Evolutionary conservation across 2,797 vertebrate genomes (phyloP), one percentile per base, ranked within the genome.

Genomic region (Tragopan temminckii): DNA sequence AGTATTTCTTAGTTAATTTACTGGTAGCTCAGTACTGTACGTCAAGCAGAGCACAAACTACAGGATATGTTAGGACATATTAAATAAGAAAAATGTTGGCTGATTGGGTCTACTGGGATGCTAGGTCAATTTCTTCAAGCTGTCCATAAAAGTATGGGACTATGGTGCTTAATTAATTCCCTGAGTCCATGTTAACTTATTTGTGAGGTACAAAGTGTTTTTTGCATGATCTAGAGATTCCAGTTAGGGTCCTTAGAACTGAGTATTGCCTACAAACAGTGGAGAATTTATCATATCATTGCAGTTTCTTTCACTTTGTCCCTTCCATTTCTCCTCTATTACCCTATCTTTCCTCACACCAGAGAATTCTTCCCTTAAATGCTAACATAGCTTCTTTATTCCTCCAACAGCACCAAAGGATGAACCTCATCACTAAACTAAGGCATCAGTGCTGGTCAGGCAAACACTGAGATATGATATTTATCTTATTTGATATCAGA

Each of bases 311-410:
- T 35, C 11, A n/a, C 17, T 81, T 84, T 45, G 3, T 1, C 9
- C 11, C 59, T 85, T 87, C 27, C 1, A 3, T 80, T 76, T 88
- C 31, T 72, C 29, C 24, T 57, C 78, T 42, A 42, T 48, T 50
- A 45, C 90, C 61, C 46, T 8, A 13, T 29, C 25, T 89, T 81
- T 17, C 7, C 12, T 87, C 24, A 31, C 46, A 17, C 7, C 64
- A 80, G 43, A 70, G 12, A 72, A 63, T 74, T 62, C 8, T 81
- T 87, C 64, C 20, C 14, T 62, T 13, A 66, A 31, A 24, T 63
- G 7, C 20, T 93, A 40, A 24, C 27, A 52, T 46, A 77, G 10
- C 16, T 85, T 19, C 11, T 62, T 92, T 88, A 31, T 79, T 69
- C 10, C 15, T 50, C 50, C 76, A 33, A 31, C 9, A 68, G 5